Percentiles rank a stretch among this genome's conserved stretches.
These are phyloP conservation scores for Notamacropus eugenii DNA, from an alignment of 2,797 vertebrate genomes.

Conservation along the genomic window DNA sequence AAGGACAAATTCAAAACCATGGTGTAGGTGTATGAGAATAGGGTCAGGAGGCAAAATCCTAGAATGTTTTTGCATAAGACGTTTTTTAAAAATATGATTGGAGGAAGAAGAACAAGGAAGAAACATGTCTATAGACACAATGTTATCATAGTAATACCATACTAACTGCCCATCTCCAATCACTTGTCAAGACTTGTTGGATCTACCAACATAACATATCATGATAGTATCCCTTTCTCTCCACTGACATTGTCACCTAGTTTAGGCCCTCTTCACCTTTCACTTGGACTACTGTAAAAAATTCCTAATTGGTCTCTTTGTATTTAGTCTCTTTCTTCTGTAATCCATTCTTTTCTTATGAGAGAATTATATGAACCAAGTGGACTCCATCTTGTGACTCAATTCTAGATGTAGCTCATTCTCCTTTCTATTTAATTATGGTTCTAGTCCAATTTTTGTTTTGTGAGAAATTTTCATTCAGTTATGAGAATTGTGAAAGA, in stretches of 20 bases:
- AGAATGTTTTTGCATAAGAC: background rate
- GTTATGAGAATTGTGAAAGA: background rate
- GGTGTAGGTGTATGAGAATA: background rate
- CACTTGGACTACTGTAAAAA: background rate
- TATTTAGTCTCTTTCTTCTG: background rate
- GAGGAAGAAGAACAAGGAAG: background rate
- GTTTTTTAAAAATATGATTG: background rate
- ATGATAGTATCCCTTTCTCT: background rate
- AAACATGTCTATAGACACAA: background rate
- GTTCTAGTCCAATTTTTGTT: background rate
- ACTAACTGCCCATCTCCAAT: background rate
- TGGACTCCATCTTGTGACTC: background rate
- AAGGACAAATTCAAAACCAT: background rate
- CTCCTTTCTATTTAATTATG: background rate
- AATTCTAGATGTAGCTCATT: background rate
- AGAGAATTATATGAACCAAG: background rate
- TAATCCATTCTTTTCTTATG: background rate
- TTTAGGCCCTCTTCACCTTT: background rate
- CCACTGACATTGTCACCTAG: background rate
- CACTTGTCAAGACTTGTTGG: background rate
- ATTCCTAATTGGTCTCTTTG: background rate
- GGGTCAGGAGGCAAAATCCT: background rate
- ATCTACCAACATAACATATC: background rate
- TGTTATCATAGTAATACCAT: background rate
- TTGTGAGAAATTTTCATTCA: background rate